Percentiles rank a stretch among this genome's conserved stretches.
Conservation (phyloP, 92 coral and sea anemone species). For the Parazoanthus atlanticus region DNA sequence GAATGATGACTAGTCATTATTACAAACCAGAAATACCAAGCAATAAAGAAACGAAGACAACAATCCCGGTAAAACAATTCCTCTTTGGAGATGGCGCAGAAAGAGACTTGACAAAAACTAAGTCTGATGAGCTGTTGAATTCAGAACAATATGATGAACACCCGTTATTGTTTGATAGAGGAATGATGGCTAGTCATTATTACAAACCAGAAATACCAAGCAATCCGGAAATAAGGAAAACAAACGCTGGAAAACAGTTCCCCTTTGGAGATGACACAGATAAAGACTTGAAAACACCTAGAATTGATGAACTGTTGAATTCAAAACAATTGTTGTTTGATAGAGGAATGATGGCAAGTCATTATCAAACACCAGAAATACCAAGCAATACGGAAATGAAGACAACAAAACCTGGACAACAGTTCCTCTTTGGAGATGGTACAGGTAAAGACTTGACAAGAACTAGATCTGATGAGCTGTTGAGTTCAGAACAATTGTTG, state of each 20-base stretch:
- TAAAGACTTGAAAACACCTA: background rate
- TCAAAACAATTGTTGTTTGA: background rate
- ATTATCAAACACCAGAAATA: background rate
- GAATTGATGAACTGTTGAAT: background rate
- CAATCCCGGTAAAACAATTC: background rate
- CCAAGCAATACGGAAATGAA: background rate
- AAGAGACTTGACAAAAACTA: background rate
- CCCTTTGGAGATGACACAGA: background rate
- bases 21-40: background rate
- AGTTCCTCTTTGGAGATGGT: background rate
- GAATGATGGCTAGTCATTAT: background rate
- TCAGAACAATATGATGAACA: background rate
- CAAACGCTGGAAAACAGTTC: background rate
- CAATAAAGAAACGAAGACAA: background rate
- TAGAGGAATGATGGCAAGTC: conserved; percentile 20
- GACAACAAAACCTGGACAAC: background rate
- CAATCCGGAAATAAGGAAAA: too few species aligned
- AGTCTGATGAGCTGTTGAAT: background rate
- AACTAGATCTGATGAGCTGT: background rate
- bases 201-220: background rate
- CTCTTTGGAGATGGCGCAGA: background rate
- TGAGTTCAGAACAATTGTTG: background rate
- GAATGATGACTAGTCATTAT: background rate
- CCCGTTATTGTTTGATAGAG: background rate
- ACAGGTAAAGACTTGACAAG: background rate